Base-by-base conservation (phyloP, 53 echinoderm and acorn worm genomes). In the Paracentrotus lividus region DNA sequence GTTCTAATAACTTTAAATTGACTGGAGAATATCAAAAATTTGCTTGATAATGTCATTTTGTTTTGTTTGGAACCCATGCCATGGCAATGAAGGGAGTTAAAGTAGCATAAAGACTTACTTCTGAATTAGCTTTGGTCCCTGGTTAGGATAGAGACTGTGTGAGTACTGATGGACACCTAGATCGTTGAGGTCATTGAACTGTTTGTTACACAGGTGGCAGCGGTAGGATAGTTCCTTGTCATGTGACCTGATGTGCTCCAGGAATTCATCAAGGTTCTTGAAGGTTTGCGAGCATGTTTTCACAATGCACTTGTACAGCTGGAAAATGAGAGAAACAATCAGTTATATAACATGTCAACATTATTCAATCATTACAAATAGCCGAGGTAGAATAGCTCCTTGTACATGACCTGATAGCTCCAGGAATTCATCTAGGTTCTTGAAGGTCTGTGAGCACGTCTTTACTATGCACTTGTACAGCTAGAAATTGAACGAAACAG, bases 161-260 rank as follows among this genome's bases (percentile, higher is more conserved):
- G 99, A 97, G 93, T 97, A 99, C 88, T 99, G 99, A 86, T 99
- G 99, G 34, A 99, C 97, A 42, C 99, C 99, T 16, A 99, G 94
- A 52, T 99, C 99, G 42, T 99, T 97, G 49, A 99, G 95, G 40
- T 97, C 95, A 4, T 96, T 86, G 93, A 97, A 99, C 93, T 99
- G 95, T 86, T 99, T 99, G 90, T 95, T 95, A 77, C 99, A 99
- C 21, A 96, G 95, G 88, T 96, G 96, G 77, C 99, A 97, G 13
- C 99, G 88, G 47, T 99, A 99, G 52, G 95, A 91, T 86, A 99
- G 95, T 31, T 99, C 99, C 44, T 95, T 96, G 93, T 99, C 99
- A 68, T 99, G 99, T 3, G 96, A 94, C 65, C 97, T 96, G 85
- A 96, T 99, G 93, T 99, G 99, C 51, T 99, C 97, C 47, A 99